Percentiles rank a stretch among this genome's conserved stretches.
phyloP scores from a whole-genome alignment of 2,113 vertebrate genomes.

The Paramisgurnus dabryanus region DNA sequence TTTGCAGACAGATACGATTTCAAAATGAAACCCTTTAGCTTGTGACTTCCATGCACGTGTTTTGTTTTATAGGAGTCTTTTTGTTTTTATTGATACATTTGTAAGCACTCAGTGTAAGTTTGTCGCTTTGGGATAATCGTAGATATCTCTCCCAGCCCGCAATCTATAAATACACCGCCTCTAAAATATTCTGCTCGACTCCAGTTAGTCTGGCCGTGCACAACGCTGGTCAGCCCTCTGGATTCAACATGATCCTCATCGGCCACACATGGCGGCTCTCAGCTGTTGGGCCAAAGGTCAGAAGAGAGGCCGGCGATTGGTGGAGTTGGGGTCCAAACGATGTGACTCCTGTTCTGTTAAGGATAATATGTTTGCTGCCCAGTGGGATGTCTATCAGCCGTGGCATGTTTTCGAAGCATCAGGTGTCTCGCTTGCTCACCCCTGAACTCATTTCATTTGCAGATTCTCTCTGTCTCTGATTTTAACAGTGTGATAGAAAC shows the following conservation, averaged over 20 bases:
- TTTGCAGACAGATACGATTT: conserved; percentile 34
- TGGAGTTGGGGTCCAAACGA: conserved; percentile 49
- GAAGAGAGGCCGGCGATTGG: not conserved
- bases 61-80: conserved; percentile 39
- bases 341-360: conserved; percentile 70
- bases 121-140: conserved; percentile 81
- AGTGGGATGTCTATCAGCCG: conserved; percentile 65
- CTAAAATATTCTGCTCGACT: conserved; percentile 93
- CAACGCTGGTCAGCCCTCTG: conserved; percentile 80
- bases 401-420: conserved; percentile 75
- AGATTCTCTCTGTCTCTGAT: conserved; percentile 42
- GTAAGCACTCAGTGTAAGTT: conserved; percentile 73
- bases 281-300: conserved; percentile 69
- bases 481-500: conserved; percentile 80
- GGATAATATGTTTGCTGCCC: conserved; percentile 72
- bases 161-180: conserved; percentile 92
- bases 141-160: conserved; percentile 67
- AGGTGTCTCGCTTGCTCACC: conserved; percentile 66
- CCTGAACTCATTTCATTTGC: conserved; percentile 30
- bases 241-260: conserved; percentile 90
- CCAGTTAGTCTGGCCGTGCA: conserved; percentile 91
- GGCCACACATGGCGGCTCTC: conserved; percentile 83
- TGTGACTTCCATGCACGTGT: not conserved
- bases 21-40: conserved; percentile 36
- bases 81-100: conserved; percentile 70